phyloP scores from a whole-genome alignment of 2,113 vertebrate genomes.

The Orthochromis malagaraziensis region DNA sequence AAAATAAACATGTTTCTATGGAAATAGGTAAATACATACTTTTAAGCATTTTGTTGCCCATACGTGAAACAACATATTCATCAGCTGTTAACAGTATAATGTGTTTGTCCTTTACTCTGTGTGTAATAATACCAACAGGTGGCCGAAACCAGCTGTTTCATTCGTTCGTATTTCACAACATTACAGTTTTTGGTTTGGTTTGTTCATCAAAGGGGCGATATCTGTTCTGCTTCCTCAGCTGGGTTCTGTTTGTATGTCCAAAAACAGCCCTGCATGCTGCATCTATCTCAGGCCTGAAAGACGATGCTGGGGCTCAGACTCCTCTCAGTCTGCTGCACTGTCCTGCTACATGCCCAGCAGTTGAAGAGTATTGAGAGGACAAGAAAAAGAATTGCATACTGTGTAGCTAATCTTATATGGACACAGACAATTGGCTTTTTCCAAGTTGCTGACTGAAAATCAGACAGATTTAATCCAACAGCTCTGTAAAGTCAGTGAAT shows the following conservation, averaged over 20 bases:
- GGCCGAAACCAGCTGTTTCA: background rate
- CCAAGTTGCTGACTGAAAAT: background rate
- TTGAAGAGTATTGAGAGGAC: background rate
- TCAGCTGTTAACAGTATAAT: background rate
- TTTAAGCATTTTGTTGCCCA: constrained; percentile 3
- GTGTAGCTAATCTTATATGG: background rate
- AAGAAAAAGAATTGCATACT: background rate
- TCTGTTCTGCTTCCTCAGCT: background rate
- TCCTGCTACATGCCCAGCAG: background rate
- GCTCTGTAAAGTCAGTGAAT: background rate
- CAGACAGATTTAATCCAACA: background rate
- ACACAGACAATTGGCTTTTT: background rate
- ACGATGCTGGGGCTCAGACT: background rate
- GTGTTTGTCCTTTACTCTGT: background rate
- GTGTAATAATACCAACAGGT: background rate
- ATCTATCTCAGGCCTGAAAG: constrained; percentile 52
- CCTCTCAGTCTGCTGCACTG: background rate
- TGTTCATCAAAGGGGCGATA: background rate
- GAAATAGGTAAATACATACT: constrained; percentile 48
- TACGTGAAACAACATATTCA: background rate
- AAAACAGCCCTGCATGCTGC: constrained; percentile 63
- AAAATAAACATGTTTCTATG: constrained; percentile 36
- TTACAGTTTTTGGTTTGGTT: background rate
- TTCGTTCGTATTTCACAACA: background rate
- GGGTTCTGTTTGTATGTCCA: background rate